Conservation (phyloP, 2,113 vertebrate genomes). For the Condylura cristata region DNA sequence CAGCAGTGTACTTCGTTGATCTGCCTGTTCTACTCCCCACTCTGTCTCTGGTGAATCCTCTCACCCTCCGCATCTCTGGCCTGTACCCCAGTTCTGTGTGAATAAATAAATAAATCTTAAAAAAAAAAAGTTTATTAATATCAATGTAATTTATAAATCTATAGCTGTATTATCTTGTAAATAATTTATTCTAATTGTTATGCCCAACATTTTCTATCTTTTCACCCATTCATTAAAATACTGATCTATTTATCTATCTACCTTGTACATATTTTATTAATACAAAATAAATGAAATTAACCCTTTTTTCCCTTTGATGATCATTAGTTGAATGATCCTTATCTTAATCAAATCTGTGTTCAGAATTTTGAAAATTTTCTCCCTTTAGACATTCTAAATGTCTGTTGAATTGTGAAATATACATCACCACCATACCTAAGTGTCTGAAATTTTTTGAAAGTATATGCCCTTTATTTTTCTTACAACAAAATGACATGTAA, state of each 20-base stretch:
- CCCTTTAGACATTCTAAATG: neutral
- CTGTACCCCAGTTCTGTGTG: no score
- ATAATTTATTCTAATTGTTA: neutral
- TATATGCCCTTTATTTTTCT: neutral
- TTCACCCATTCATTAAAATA: neutral
- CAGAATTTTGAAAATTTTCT: neutral
- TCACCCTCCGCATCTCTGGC: no score
- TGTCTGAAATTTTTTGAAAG: neutral
- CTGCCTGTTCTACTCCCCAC: no score
- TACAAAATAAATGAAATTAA: neutral
- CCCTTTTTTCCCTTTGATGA: neutral
- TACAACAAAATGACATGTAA: accelerated
- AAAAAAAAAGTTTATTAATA: no score
- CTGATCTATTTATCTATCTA: neutral
- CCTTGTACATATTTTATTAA: neutral
- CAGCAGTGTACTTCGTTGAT: no score
- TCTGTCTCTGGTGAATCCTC: no score
- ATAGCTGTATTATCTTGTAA: no score
- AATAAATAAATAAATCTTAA: no score
- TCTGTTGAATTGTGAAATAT: neutral
- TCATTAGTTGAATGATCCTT: neutral
- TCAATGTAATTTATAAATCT: no score
- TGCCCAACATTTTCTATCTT: neutral
- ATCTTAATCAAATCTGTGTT: neutral
- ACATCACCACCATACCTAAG: neutral